Conservation (phyloP, 1,140 invertebrate genomes). For the Drosophila orosa region DNA sequence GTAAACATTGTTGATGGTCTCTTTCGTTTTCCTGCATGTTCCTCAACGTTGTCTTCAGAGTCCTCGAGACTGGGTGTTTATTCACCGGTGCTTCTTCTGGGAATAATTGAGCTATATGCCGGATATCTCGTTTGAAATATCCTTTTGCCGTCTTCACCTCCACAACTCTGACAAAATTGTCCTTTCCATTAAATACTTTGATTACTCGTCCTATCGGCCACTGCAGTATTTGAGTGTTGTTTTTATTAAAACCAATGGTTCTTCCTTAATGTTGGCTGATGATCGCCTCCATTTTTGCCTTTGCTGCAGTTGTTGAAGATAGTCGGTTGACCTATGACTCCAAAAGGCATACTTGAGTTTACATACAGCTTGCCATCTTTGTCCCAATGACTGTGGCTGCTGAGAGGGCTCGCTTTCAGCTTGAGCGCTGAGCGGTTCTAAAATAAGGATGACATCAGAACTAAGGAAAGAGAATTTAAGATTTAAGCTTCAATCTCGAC, state of each 20-base stretch:
- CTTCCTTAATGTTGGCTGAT: neutral
- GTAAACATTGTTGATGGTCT: neutral
- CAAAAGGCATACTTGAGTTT: neutral
- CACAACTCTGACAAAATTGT: neutral
- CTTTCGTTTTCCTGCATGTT: neutral
- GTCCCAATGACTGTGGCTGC: neutral
- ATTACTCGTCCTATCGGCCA: neutral
- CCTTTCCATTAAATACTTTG: neutral
- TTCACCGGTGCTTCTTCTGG: neutral
- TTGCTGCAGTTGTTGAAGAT: too few species aligned
- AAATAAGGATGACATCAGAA: too few species aligned
- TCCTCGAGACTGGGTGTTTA: neutral
- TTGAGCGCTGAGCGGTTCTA: neutral
- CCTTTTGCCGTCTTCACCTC: neutral
- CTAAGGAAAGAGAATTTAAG: too few species aligned
- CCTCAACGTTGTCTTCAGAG: neutral
- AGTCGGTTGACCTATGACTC: neutral
- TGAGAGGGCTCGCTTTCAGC: neutral
- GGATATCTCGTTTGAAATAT: neutral
- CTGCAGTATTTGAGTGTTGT: neutral
- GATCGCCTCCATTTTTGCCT: constrained; percentile 1
- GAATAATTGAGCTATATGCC: neutral
- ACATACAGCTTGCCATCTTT: neutral
- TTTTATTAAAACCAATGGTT: neutral
- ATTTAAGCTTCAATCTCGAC: too few species aligned